Percentiles rank a stretch among this genome's conserved stretches.
Conservation (phyloP, 2,888 invertebrate genomes). For the Scaptomyza polygonia region DNA sequence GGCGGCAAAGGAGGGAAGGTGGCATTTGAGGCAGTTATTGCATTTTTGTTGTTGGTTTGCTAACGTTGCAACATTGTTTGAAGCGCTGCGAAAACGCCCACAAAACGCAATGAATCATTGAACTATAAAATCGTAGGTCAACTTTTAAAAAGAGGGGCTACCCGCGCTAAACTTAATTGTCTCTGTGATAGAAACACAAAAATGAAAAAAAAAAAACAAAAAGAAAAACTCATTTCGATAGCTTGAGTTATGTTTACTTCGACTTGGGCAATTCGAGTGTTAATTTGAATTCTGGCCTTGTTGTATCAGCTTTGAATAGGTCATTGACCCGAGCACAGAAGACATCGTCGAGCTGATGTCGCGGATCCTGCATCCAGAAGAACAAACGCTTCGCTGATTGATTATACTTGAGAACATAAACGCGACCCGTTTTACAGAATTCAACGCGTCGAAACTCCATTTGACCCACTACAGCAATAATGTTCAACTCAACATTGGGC, state of each 20-base stretch:
- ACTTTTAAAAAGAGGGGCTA: neutral
- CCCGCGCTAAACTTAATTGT: too few relatives aligned
- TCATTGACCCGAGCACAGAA: slow-evolving; percentile 96
- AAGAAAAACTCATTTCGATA: neutral
- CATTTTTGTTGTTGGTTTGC: slow-evolving; percentile 65
- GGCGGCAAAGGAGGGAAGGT: slow-evolving; percentile 5
- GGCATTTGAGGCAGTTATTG: slow-evolving; percentile 60
- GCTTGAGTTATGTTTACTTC: neutral
- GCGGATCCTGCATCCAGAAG: slow-evolving; percentile 99
- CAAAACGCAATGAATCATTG: slow-evolving; percentile 43
- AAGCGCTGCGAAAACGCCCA: slow-evolving; percentile 85
- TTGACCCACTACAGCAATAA: slow-evolving; percentile 98
- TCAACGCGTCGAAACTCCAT: slow-evolving; percentile 97
- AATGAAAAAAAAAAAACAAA: too few relatives aligned
- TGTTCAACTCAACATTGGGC: slow-evolving; percentile 94
- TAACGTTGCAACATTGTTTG: slow-evolving; percentile 83
- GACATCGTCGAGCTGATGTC: slow-evolving; percentile 97
- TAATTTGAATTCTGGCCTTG: neutral
- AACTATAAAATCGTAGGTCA: slow-evolving; percentile 3
- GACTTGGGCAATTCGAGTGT: neutral
- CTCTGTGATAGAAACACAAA: too few relatives aligned
- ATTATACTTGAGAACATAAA: slow-evolving; percentile 97
- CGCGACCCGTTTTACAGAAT: slow-evolving; percentile 97
- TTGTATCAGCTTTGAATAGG: slow-evolving; percentile 88
- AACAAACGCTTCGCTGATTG: slow-evolving; percentile 95